These are phyloP conservation scores for Brachycybe producta DNA, from an alignment of 2,888 invertebrate genomes.

Conservation along the genomic window DNA sequence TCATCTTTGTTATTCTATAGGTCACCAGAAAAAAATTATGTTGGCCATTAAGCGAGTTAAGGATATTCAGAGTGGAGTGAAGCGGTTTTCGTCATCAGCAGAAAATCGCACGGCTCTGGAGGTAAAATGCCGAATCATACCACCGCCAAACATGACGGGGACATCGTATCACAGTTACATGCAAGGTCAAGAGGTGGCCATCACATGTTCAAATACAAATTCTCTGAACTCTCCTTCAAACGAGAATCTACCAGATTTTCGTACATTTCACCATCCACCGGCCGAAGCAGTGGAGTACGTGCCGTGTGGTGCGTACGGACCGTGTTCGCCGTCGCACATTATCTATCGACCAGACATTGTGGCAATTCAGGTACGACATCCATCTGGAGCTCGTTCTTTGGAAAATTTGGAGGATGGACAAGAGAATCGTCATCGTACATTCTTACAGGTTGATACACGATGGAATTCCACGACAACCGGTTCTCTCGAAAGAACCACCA, in stretches of 20 bases:
- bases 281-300: slow-evolving; percentile 5
- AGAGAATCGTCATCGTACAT: slow-evolving; percentile 15
- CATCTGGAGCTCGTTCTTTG: slow-evolving; percentile 20
- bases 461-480: slow-evolving; percentile 12
- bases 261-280: background rate
- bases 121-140: slow-evolving; percentile 21
- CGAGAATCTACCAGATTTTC: background rate
- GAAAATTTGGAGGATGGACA: slow-evolving; percentile 19
- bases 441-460: slow-evolving; percentile 14
- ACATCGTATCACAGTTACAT: slow-evolving; percentile 2
- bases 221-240: background rate
- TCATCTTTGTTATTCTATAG: too few species aligned
- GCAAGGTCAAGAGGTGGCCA: background rate
- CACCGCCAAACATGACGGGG: slow-evolving; percentile 2
- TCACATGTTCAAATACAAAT: background rate
- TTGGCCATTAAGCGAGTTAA: slow-evolving; percentile 93
- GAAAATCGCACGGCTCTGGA: slow-evolving; percentile 22
- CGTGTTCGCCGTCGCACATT: slow-evolving; percentile 23
- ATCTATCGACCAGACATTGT: slow-evolving; percentile 35
- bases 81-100: slow-evolving; percentile 20
- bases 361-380: slow-evolving; percentile 33
- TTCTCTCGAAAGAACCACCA: slow-evolving; percentile 36
- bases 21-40: slow-evolving; percentile 96
- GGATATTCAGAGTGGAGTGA: slow-evolving; percentile 65
- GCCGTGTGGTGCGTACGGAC: background rate